Base-by-base conservation (phyloP, 2,113 vertebrate species). In the Crotalus helleri region DNA sequence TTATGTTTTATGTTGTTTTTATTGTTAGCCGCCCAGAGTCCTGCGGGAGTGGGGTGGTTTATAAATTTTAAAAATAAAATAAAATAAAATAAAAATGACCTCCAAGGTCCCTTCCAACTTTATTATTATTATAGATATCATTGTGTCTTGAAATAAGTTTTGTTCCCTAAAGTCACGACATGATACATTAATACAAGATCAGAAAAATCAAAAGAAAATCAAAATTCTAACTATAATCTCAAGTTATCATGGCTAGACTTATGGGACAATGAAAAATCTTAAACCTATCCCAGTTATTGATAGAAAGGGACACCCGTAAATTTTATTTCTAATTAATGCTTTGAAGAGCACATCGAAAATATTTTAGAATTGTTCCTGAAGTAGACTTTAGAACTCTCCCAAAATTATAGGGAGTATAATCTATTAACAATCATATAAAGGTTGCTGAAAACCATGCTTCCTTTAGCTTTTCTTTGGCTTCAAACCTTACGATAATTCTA, bases 131-230 rank as follows among this genome's bases (percentile, higher is more conserved):
- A 49, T 49, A 95, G 89, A 89, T 92, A 46, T 64, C 92, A 44
- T 49, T 88, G 15, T 69, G 90, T 94, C 2, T 26, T 89, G 26
- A 96, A 97, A 94, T 0, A 90, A 92, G 33, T 95, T 96, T 39
- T 85, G 13, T 57, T 81, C 17, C 33, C 17, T 81, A 81, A 81
- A 81, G n/a, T 19, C 6, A 15, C 2, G 1, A 81, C n/a, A 74
- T 74, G n/a, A 2, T 39, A 39, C 15, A 74, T 17, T 19, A 88
- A 88, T 33, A 19, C 51, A 49, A 90, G 12, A 90, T 49, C 26
- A 51, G 26, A 29, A 64, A 51, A 90, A 39, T 33, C 61, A 49
- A 61, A 24, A 61, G 39, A 11, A 26, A 64, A 61, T 61, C 11
- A 26, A 89, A 44, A 61, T 24, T 59, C 5, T 89, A 39, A 44